Evolutionary conservation across 2,113 vertebrate genomes (phyloP), one percentile per base, ranked within the genome.

Genomic region (Plotosus lineatus): DNA sequence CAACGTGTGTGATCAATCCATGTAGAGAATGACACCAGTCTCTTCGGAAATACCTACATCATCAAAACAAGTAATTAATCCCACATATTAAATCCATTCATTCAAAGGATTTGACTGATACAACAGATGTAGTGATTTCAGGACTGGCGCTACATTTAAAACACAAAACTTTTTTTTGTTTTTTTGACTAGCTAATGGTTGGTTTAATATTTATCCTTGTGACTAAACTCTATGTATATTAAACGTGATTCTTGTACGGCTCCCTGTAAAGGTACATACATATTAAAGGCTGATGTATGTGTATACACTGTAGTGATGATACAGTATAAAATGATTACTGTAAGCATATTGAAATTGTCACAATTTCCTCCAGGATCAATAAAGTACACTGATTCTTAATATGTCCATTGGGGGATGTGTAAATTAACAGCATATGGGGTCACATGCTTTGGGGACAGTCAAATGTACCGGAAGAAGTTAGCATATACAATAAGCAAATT

Each of bases 1-100:
- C 97, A 98, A 8, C 97, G 96, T 0, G 97, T 98, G 89, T 96
- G 93, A 89, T 98, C 97, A 0, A 98, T 98, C 97, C 97, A 98
- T 0, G 94, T 95, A 0, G 97, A 98, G 87, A 98, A 98, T 51
- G 93, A 92, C 87, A 98, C 97, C 0, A 98, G 92, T 81, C 95
- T 97, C 90, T 95, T 95, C 21, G 95, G 96, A 90, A 96, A 98
- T 75, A 93, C 92, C 95, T 98, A 71, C 50, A 80, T 6, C 36
- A 36, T 11, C 12, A 0, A 82, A 5, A 40, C 14, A 31, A 14
- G 9, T 31, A 4, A 78, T 48, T n/a, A 46, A 42, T 79, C 17
- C 36, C 60, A 66, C 40, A 48, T 33, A 71, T 38, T 14, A 46
- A 77, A 53, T 75, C 10, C 55, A 46, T 81, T 71, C 26, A 55